Evolutionary conservation across 2,113 vertebrate genomes (phyloP).

Genomic region (Silurus asotus): DNA sequence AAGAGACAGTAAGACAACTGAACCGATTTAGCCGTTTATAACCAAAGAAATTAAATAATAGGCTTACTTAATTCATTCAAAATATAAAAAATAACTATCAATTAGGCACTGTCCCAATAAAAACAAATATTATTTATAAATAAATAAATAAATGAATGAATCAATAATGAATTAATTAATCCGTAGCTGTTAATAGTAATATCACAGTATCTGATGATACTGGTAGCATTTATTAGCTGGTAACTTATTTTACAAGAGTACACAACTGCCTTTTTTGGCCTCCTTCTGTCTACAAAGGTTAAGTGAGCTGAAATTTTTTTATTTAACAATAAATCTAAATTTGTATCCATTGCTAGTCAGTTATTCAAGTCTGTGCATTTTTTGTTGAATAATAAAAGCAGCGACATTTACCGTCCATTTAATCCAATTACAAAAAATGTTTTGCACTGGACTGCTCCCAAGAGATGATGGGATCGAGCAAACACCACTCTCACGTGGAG

Average conservation of each 20-base stretch:
- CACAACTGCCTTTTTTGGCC: constrained; percentile 53
- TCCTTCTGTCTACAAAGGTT: constrained; percentile 49
- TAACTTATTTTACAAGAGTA: constrained; percentile 58
- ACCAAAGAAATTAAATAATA: background rate
- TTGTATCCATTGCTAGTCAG: background rate
- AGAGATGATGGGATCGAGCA: constrained; percentile 29
- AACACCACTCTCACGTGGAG: constrained; percentile 32
- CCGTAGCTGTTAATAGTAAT: background rate
- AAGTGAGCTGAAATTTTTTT: constrained; percentile 43
- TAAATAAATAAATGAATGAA: too few relatives aligned
- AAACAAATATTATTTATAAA: background rate
- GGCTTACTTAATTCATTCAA: background rate
- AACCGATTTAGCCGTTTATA: background rate
- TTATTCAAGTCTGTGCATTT: background rate
- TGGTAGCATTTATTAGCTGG: constrained; percentile 45
- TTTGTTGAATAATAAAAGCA: constrained; percentile 23
- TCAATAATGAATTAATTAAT: too few relatives aligned
- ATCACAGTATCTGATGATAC: constrained; percentile 51
- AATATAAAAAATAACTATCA: background rate
- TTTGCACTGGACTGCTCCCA: constrained; percentile 19
- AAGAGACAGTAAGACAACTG: background rate
- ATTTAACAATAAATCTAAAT: constrained; percentile 20
- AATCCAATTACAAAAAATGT: constrained; percentile 18
- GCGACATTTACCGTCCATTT: constrained; percentile 19
- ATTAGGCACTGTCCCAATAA: background rate